Percentiles rank a stretch among this genome's conserved stretches.
Conservation (phyloP, 30 jellyfish, hydroid and myxozoan species). For the Mastigias papua region DNA sequence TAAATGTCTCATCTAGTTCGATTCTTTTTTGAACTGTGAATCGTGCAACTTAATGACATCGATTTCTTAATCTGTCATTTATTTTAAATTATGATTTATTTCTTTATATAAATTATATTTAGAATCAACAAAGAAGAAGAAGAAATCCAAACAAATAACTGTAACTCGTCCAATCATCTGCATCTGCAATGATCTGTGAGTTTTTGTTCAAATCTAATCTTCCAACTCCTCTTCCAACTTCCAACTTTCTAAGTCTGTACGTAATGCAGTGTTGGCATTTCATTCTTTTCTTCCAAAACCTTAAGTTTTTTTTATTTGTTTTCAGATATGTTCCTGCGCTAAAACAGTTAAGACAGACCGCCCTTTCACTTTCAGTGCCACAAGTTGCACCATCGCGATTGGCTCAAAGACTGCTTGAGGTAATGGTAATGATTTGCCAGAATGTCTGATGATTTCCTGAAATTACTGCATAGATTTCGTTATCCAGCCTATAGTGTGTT, state of each 20-base stretch:
- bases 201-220: not conserved
- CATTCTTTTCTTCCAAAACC: no score
- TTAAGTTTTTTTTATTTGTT: not conserved
- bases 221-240: no score
- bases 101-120: not conserved
- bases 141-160: slow-evolving; percentile 51
- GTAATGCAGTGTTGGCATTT: no score
- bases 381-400: slow-evolving; percentile 80
- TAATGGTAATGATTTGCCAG: not conserved
- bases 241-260: no score
- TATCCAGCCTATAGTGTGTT: not conserved
- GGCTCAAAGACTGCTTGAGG: slow-evolving; percentile 89
- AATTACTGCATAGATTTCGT: not conserved
- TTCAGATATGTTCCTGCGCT: slow-evolving; percentile 95
- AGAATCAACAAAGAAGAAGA: slow-evolving; percentile 68
- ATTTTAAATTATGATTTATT: no score
- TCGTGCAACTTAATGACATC: no score
- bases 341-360: slow-evolving; percentile 86
- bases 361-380: slow-evolving; percentile 83
- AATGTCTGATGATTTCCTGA: no score
- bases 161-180: slow-evolving; percentile 94
- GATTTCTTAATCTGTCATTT: no score
- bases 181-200: slow-evolving; percentile 97
- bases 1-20: no score
- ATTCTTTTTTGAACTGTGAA: no score